Base-by-base conservation (phyloP, 1,140 invertebrate genomes). In the Amyelois transitella region DNA sequence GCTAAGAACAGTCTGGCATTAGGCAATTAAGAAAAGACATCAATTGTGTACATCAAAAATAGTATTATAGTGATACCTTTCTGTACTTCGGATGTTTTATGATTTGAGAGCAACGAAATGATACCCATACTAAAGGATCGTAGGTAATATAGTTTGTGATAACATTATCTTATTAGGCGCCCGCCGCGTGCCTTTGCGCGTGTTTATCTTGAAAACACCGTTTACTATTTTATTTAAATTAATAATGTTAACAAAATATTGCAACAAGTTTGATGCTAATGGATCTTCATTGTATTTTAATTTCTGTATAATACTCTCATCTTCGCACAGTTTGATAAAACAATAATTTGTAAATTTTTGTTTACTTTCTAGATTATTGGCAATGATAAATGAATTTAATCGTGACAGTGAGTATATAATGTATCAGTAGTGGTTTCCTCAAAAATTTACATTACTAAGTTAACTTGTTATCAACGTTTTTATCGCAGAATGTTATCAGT, bases 401-500 rank as follows among this genome's bases (percentile, higher is more conserved):
- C n/a, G n/a, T n/a, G n/a, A n/a, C n/a, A n/a, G n/a, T n/a, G n/a
- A n/a, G n/a, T n/a, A n/a, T n/a, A n/a, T n/a, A n/a, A 28, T 28
- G 25, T 28, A 12, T 28, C 25, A 28, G 25, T 8, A 28, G 1
- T 12, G 7, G 12, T 28, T 12, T 28, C 7, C 7, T 10, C 7
- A 28, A 28, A 12, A 28, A 28, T 28, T 28, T 28, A 28, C 25
- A 28, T 28, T 28, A 28, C 12, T 10, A 28, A 28, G 25, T 5
- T 28, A 28, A 28, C 7, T 12, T 10, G 2, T 1, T 28, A n/a
- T 28, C 12, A 28, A 10, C 25, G 25, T 28, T 1, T 28, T 28
- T 28, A 28, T 28, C 25, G 25, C 25, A 28, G 12, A 28, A 28
- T 12, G 3, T 28, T 28, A 28, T 63, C 63, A 64, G 61, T 67